Evolutionary conservation across 1,140 invertebrate genomes (phyloP).

Genomic region (Coboldia fuscipes): DNA sequence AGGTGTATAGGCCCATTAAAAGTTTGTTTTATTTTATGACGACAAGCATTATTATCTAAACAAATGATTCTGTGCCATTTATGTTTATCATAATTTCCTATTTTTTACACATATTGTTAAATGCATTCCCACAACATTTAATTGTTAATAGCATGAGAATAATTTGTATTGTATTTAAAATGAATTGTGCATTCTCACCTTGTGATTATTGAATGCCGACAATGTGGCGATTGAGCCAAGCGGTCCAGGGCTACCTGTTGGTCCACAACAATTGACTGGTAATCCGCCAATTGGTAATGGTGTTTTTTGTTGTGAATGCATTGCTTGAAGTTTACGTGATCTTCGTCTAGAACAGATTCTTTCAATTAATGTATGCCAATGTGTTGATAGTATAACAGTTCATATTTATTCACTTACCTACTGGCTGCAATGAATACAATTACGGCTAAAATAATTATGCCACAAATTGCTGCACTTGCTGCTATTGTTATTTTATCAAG

Average conservation of each 20-base stretch:
- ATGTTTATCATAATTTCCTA: too few relatives aligned
- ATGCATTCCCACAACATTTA: too few relatives aligned
- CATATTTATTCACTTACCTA: slow-evolving; percentile 15
- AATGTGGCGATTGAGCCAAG: slow-evolving; percentile 60
- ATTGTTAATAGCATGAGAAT: too few relatives aligned
- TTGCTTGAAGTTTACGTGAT: slow-evolving; percentile 47
- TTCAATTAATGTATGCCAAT: too few relatives aligned
- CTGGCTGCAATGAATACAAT: slow-evolving; percentile 73
- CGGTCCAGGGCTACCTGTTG: slow-evolving; percentile 51
- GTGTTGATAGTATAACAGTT: too few relatives aligned
- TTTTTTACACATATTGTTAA: too few relatives aligned
- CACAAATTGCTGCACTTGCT: slow-evolving; percentile 78
- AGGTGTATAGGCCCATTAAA: too few relatives aligned
- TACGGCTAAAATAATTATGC: slow-evolving; percentile 72
- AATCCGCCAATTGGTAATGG: slow-evolving; percentile 43
- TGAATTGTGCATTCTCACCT: slow-evolving; percentile 21
- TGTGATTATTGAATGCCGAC: slow-evolving; percentile 59
- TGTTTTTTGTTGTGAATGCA: slow-evolving; percentile 41
- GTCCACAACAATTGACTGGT: slow-evolving; percentile 53
- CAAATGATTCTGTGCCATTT: too few relatives aligned
- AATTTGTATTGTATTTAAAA: neutral
- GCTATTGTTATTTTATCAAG: slow-evolving; percentile 90
- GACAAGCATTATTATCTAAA: too few relatives aligned
- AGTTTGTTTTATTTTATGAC: too few relatives aligned
- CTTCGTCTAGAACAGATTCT: slow-evolving; percentile 26